Conservation (phyloP, 2,888 invertebrate species). For the Chironomus riparius region DNA sequence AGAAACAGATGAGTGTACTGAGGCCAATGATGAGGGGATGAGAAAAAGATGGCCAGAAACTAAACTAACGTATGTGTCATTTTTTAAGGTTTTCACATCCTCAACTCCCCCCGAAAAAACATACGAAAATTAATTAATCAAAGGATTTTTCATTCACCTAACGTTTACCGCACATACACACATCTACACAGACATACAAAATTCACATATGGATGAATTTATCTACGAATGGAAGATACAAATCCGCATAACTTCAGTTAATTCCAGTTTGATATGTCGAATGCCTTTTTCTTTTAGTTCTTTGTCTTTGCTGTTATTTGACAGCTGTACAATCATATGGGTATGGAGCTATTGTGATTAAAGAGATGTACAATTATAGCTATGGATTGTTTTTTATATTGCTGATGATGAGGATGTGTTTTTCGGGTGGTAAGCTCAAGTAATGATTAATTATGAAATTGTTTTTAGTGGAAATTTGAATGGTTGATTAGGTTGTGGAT, state of each 20-base stretch:
- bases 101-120: neutral
- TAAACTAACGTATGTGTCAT: constrained; percentile 23
- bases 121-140: constrained; percentile 24
- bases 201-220: too few species aligned
- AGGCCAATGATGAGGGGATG: neutral
- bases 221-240: too few species aligned
- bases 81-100: constrained; percentile 12
- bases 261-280: neutral
- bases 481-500: too few species aligned
- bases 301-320: neutral
- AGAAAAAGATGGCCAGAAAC: constrained; percentile 7
- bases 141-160: constrained; percentile 13
- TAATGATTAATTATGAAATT: too few species aligned
- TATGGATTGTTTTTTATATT: too few species aligned
- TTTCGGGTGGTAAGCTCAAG: too few species aligned
- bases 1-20: neutral
- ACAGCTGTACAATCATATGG: too few species aligned
- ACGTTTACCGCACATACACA: neutral
- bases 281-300: too few species aligned
- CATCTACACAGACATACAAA: neutral
- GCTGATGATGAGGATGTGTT: too few species aligned
- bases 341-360: too few species aligned
- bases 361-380: too few species aligned
- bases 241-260: neutral
- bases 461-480: too few species aligned